Conservation (phyloP, 2,888 invertebrate genomes). For the Epinotia ramella region DNA sequence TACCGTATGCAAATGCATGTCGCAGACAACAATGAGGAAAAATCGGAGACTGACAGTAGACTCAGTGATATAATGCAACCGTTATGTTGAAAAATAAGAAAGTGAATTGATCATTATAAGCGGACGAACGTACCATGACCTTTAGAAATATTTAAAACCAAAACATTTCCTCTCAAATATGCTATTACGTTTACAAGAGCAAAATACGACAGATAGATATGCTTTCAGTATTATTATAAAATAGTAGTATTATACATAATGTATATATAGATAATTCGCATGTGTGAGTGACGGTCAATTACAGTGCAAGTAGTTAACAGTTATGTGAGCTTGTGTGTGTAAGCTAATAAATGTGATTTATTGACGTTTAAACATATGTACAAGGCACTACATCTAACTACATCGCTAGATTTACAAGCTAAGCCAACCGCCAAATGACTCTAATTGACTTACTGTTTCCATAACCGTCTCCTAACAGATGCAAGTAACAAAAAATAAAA, state of each 20-base stretch:
- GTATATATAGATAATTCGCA: slow-evolving; percentile 46
- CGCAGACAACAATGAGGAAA: slow-evolving; percentile 20
- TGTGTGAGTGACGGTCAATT: slow-evolving; percentile 50
- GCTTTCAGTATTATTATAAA: slow-evolving; percentile 32
- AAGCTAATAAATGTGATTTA: slow-evolving; percentile 49
- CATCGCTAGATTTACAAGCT: slow-evolving; percentile 72
- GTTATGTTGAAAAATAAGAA: slow-evolving; percentile 28
- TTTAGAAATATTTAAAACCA: slow-evolving; percentile 11
- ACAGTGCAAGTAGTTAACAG: slow-evolving; percentile 53
- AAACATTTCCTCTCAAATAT: slow-evolving; percentile 21
- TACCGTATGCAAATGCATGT: slow-evolving; percentile 17
- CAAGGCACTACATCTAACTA: slow-evolving; percentile 66
- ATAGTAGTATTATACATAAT: slow-evolving; percentile 35
- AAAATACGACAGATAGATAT: slow-evolving; percentile 41
- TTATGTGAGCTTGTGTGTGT: slow-evolving; percentile 53
- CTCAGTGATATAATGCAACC: slow-evolving; percentile 5
- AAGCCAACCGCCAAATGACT: slow-evolving; percentile 80
- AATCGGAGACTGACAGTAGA: slow-evolving; percentile 19
- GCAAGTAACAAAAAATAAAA: slow-evolving; percentile 82
- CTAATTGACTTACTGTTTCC: slow-evolving; percentile 84
- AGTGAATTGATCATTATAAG: background rate
- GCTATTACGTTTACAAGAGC: slow-evolving; percentile 32
- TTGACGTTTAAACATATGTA: slow-evolving; percentile 50
- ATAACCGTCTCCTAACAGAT: slow-evolving; percentile 85
- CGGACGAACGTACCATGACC: slow-evolving; percentile 12